Evolutionary conservation across 2,797 vertebrate species (phyloP), one percentile per base, ranked within the genome.

Genomic region (Lerista edwardsae): DNA sequence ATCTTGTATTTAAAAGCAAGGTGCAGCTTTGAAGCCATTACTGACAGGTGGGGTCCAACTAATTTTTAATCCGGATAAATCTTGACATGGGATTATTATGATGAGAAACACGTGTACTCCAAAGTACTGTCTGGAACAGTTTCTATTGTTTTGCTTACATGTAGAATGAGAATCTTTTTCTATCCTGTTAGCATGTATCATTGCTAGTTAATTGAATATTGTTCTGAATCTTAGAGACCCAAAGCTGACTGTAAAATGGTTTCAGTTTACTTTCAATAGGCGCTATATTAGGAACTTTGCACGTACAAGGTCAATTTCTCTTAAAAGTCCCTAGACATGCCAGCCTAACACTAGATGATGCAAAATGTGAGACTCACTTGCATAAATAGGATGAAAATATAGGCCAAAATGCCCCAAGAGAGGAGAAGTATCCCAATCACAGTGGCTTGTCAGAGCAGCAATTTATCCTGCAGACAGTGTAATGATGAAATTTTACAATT

Each of bases 401-500:
- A 85, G 84, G 87, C 71, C 82, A 90, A 84, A 87, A 92, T 89
- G 86, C 93, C 90, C 89, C 47, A 86, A 92, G 79, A 90, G 91
- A 91, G 89, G 88, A 90, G 77, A 89, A 91, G 88, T 84, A 74
- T 86, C 87, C 84, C 0, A 0, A 85, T 90, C 59, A 61, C 84
- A 94, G 90, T 86, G 92, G 88, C 92, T 89, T 92, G 84, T 91
- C 31, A 51, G 91, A 84, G 77, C 80, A 29, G 1, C 1, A 74
- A 90, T 92, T 94, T 84, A 89, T 57, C 93, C 85, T 86, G 71
- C 79, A 91, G 90, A 91, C 82, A 88, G 82, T 89, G 88, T 93
- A 82, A 90, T 92, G 84, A 65, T 90, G 91, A 94, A 95, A 6
- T 95, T 88, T 93, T 34, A 80, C 84, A 87, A 87, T 95, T 96